Base-by-base conservation (phyloP, 2,888 invertebrate species). In the Plebejus argus region DNA sequence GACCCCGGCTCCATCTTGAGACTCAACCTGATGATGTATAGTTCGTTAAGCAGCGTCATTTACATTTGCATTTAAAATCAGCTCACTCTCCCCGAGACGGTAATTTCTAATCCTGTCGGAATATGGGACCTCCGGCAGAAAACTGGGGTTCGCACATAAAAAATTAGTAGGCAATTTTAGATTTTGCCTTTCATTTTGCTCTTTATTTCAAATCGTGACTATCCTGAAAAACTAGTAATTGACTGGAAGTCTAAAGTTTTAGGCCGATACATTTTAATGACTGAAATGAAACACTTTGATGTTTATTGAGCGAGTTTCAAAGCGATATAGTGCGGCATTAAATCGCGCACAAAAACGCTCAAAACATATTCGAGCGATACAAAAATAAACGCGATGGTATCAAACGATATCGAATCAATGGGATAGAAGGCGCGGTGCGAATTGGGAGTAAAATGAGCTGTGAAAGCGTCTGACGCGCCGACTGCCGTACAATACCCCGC, bases 11-110 rank as follows among this genome's bases (percentile, higher is more conserved):
- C 10, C 58, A 33, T 66, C 66, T 66, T 66, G 66, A 66, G 66
- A 66, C 66, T 66, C 8, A 12, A 66, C 66, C 66, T 33, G 66
- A 66, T 66, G 28, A 33, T 28, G 66, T 66, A 18, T 66, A 66
- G 33, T 66, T 33, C 12, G 66, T 33, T 66, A 66, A 66, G 66
- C 23, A 28, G 61, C 28, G 28, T 66, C 66, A 33, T 66, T 66
- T 66, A 33, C 66, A 66, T 66, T 66, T 66, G 66, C 66, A 66
- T 66, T 28, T 33, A 66, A 66, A 66, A 66, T 66, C 66, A 66
- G 66, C 66, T 66, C 66, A 66, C 66, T 66, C 66, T 18, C 28
- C 28, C 66, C 15, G 28, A 66, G 28, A 66, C 33, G 66, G 28
- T 66, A 66, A 66, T 66, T 66, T 28, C 20, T 33, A 66, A 33